Conservation (phyloP, 2,888 invertebrate genomes). For the Theodoxus fluviatilis region DNA sequence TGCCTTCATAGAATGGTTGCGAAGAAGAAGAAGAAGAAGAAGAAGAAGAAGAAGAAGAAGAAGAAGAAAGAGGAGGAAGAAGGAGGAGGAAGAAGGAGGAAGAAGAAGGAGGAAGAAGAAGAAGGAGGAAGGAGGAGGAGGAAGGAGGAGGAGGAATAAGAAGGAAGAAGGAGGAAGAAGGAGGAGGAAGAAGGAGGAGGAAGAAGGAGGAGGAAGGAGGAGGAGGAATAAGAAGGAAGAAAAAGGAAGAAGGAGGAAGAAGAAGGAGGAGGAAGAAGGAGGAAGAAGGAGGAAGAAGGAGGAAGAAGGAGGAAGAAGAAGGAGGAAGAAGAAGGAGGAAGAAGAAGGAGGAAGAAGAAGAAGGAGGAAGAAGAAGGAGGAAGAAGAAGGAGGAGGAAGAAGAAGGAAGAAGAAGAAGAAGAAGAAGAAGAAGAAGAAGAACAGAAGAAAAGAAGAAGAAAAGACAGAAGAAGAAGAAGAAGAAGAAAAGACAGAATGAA, state of each 20-base stretch:
- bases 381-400: neutral
- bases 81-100: neutral
- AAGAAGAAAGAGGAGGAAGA: neutral
- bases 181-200: neutral
- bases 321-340: neutral
- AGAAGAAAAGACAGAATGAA: too few species aligned
- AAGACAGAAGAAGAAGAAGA: too few species aligned
- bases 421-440: conserved; percentile 11
- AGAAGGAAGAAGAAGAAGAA: conserved; percentile 3
- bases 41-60: neutral
- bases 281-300: too few species aligned
- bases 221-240: neutral
- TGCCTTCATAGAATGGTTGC: neutral
- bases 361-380: neutral
- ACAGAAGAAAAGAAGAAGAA: neutral
- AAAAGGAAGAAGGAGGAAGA: neutral
- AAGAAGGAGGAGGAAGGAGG: neutral
- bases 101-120: neutral
- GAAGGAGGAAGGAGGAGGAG: neutral
- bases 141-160: neutral
- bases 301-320: neutral
- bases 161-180: neutral
- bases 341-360: neutral
- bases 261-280: neutral
- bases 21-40: neutral